phyloP scores from a whole-genome alignment of 2,797 vertebrate genomes.

The Poecilia velifera region DNA sequence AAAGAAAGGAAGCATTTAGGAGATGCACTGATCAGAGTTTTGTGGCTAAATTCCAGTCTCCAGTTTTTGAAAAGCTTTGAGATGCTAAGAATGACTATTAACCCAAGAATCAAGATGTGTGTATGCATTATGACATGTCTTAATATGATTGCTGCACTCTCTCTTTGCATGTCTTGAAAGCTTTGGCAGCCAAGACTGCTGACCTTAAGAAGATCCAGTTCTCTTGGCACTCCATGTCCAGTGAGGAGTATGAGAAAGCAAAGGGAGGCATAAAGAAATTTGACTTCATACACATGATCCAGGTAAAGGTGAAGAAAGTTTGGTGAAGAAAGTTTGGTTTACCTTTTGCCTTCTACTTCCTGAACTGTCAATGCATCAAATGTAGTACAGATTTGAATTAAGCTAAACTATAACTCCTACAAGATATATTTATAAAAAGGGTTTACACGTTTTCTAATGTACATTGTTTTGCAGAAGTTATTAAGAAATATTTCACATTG shows the following conservation, averaged over 20 bases:
- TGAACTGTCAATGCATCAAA: not conserved
- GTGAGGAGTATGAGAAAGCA: conserved; percentile 81
- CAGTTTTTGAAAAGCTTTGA: not conserved
- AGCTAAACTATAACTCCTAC: not conserved
- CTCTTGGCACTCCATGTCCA: conserved; percentile 84
- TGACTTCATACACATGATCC: conserved; percentile 93
- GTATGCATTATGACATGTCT: not conserved
- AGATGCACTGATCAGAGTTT: not conserved
- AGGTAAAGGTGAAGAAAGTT: conserved; percentile 74
- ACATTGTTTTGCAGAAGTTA: not conserved
- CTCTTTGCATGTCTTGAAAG: conserved; percentile 29
- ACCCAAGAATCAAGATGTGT: not conserved
- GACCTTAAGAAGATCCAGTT: conserved; percentile 84
- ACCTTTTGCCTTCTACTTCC: not conserved
- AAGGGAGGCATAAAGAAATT: conserved; percentile 80
- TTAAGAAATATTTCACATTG: not conserved
- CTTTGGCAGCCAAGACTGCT: conserved; percentile 77
- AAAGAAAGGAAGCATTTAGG: not conserved
- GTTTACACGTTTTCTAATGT: not conserved
- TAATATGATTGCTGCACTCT: not conserved
- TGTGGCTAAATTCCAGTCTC: not conserved
- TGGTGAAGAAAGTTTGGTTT: not conserved
- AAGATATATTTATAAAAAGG: not conserved
- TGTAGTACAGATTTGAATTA: not conserved
- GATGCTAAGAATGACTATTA: not conserved